Conservation (phyloP, 2,888 invertebrate genomes). For the Caenorhabditis parvicauda region DNA sequence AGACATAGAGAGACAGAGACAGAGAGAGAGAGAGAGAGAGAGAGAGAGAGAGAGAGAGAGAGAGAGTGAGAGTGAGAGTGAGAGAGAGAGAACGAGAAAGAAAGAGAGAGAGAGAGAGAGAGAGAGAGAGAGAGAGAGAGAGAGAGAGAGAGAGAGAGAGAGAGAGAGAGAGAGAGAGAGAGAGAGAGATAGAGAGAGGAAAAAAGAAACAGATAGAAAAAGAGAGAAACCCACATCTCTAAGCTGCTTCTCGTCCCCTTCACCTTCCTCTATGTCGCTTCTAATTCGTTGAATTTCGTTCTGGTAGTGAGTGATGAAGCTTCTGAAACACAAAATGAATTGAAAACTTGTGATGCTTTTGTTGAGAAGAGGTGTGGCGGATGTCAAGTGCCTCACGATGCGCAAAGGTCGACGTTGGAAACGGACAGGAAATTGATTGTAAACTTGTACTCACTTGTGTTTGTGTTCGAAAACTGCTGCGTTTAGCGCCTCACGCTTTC, state of each 20-base stretch:
- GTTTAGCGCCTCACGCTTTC: too few species aligned
- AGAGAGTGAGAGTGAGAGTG: constrained; percentile 1
- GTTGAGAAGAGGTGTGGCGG: too few species aligned
- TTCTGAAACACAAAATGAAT: constrained; percentile 3
- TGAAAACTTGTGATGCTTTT: too few species aligned
- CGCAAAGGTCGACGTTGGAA: too few species aligned
- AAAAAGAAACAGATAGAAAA: neutral
- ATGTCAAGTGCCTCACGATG: too few species aligned
- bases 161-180: constrained; percentile 2
- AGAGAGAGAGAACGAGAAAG: neutral
- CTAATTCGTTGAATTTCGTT: constrained; percentile 14
- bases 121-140: constrained; percentile 4
- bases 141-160: neutral
- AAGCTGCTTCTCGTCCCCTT: constrained; percentile 3
- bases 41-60: constrained; percentile 3
- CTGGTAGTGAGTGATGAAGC: constrained; percentile 19
- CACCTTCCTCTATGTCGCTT: constrained; percentile 5
- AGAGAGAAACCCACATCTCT: constrained; percentile 15
- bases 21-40: too few species aligned
- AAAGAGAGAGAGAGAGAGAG: neutral
- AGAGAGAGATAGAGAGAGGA: constrained; percentile 2
- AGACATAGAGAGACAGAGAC: constrained; percentile 4
- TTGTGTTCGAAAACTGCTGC: too few species aligned
- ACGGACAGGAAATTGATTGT: too few species aligned
- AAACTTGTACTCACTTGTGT: too few species aligned